phyloP scores from a whole-genome alignment of 2,888 invertebrate genomes.

The Mythimna pallens region DNA sequence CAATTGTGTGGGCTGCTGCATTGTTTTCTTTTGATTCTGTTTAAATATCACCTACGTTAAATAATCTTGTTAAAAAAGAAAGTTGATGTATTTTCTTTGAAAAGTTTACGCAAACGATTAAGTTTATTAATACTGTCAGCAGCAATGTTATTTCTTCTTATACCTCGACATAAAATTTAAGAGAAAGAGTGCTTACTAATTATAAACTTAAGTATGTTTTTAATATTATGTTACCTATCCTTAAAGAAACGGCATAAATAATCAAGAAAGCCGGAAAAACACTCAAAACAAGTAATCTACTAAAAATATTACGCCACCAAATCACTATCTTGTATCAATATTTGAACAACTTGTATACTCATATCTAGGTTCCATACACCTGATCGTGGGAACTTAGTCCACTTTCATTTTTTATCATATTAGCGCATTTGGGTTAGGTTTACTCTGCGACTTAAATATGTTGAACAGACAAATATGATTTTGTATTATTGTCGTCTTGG shows the following conservation, averaged over 20 bases:
- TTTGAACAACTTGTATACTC: constrained; percentile 74
- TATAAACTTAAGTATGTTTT: background rate
- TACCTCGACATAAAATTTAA: too few species aligned
- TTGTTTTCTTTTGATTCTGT: constrained; percentile 53
- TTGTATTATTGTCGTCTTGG: background rate
- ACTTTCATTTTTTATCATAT: constrained; percentile 72
- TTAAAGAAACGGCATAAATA: background rate
- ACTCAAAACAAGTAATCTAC: constrained; percentile 21
- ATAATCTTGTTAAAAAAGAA: constrained; percentile 44
- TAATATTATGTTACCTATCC: background rate
- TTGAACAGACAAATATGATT: constrained; percentile 15
- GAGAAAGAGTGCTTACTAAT: background rate
- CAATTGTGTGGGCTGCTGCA: constrained; percentile 43
- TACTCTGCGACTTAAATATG: constrained; percentile 9
- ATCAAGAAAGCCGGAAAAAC: constrained; percentile 25
- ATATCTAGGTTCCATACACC: constrained; percentile 62
- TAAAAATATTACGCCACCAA: constrained; percentile 36
- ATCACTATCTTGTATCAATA: constrained; percentile 71
- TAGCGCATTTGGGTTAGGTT: constrained; percentile 55
- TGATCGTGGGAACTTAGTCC: constrained; percentile 81
- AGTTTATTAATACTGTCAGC: background rate
- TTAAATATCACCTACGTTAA: constrained; percentile 41
- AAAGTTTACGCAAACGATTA: constrained; percentile 1
- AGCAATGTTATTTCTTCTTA: background rate
- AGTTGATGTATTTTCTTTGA: constrained; percentile 17